These are phyloP conservation scores for Danaus chrysippus DNA, from an alignment of 2,888 invertebrate species.

Conservation along the genomic window DNA sequence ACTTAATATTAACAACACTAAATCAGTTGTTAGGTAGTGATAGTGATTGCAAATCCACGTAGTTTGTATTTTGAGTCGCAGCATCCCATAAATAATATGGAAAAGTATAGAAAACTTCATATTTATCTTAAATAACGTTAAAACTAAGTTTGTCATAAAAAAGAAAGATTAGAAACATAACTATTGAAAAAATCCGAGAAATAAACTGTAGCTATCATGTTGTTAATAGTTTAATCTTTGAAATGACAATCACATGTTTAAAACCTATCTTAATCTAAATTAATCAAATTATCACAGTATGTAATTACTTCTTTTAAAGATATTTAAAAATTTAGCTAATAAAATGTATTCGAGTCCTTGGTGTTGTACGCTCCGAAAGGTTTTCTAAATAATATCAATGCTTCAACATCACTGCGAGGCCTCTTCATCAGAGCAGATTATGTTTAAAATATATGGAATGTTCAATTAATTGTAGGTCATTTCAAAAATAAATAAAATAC, in stretches of 20 bases:
- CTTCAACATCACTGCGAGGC: not conserved
- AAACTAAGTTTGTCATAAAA: too few species aligned
- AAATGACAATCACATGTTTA: not conserved
- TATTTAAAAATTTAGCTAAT: slow-evolving; percentile 1
- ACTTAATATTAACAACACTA: slow-evolving; percentile 68
- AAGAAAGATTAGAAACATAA: too few species aligned
- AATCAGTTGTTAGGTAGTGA: slow-evolving; percentile 67
- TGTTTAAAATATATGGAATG: not conserved
- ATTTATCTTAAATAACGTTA: too few species aligned
- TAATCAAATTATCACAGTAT: slow-evolving; percentile 7
- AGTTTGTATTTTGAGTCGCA: slow-evolving; percentile 30
- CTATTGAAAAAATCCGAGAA: too few species aligned
- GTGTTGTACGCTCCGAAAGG: not conserved
- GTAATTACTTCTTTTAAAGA: slow-evolving; percentile 2
- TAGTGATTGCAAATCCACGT: slow-evolving; percentile 56
- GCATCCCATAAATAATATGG: not conserved
- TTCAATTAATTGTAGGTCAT: not conserved
- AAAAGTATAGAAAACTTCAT: not conserved
- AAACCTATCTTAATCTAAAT: slow-evolving; percentile 7
- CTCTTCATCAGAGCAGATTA: not conserved
- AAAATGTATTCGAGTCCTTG: not conserved
- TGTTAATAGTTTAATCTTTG: not conserved
- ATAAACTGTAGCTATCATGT: too few species aligned
- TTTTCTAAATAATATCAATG: not conserved
- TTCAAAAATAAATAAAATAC: slow-evolving; percentile 24